phyloP scores from a whole-genome alignment of 2,797 vertebrate genomes.

The Pseudomugil tenellus region DNA sequence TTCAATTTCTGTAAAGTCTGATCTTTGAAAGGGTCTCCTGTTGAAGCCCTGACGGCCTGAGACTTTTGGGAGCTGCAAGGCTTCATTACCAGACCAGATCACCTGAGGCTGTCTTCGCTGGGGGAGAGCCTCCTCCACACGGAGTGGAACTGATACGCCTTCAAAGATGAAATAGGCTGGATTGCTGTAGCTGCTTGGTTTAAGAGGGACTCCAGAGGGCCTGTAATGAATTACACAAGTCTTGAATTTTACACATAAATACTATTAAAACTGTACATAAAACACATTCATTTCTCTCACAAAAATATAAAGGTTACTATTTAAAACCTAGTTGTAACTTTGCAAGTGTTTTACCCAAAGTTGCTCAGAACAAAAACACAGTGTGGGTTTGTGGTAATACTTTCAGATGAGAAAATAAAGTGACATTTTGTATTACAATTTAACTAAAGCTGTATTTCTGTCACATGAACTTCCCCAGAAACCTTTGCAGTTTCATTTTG shows the following conservation, averaged over 20 bases:
- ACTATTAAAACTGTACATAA: neutral
- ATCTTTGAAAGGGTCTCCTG: conserved; percentile 71
- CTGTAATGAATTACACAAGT: conserved; percentile 55
- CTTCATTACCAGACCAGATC: conserved; percentile 79
- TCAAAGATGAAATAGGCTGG: conserved; percentile 89
- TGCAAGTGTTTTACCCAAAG: neutral
- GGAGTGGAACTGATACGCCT: conserved; percentile 76
- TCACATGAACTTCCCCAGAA: neutral
- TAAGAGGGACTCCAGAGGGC: conserved; percentile 58
- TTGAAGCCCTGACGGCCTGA: conserved; percentile 72
- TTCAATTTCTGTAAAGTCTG: conserved; percentile 87
- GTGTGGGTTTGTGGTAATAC: neutral
- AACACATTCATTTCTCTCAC: neutral
- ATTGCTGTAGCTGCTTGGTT: conserved; percentile 86
- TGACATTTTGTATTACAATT: neutral
- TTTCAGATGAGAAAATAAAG: neutral
- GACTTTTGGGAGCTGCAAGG: conserved; percentile 83
- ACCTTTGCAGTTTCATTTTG: neutral
- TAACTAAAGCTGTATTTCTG: neutral
- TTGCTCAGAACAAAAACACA: neutral
- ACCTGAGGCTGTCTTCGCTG: conserved; percentile 71
- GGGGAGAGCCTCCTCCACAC: conserved; percentile 63
- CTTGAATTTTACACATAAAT: neutral
- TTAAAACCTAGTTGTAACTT: neutral
- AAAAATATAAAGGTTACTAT: neutral